Evolutionary conservation across 2,888 invertebrate species (phyloP).

Genomic region (Drosophila neonasuta): DNA sequence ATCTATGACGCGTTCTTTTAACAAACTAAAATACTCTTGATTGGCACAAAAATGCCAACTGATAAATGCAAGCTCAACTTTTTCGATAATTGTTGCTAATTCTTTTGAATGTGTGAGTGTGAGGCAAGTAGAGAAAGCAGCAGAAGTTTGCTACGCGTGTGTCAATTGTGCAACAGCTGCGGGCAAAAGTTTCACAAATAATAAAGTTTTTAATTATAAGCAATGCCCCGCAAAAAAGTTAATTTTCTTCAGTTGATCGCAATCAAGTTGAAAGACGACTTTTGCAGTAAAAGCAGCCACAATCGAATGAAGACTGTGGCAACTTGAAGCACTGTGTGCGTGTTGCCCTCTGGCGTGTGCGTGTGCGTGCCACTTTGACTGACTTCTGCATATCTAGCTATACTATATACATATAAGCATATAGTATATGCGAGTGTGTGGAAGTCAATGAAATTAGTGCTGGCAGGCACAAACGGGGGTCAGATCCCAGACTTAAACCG

Average conservation of each 20-base stretch:
- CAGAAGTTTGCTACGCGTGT: conserved; percentile 42
- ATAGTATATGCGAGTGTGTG: conserved; percentile 29
- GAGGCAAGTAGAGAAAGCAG: conserved; percentile 17
- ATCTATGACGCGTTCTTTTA: not conserved
- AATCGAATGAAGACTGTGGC: conserved; percentile 30
- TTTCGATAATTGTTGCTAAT: conserved; percentile 70
- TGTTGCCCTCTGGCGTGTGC: conserved; percentile 40
- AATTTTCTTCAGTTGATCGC: conserved; percentile 46
- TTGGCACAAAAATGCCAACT: conserved; percentile 39
- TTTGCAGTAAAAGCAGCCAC: conserved; percentile 26
- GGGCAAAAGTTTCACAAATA: conserved; percentile 73
- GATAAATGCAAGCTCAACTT: conserved; percentile 61
- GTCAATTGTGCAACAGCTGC: conserved; percentile 74
- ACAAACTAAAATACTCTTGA: conserved; percentile 5
- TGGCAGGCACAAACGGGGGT: conserved; percentile 40
- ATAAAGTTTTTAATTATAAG: conserved; percentile 78
- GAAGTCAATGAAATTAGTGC: conserved; percentile 72
- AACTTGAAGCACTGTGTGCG: conserved; percentile 39
- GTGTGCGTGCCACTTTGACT: conserved; percentile 48
- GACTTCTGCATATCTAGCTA: not conserved
- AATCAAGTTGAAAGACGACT: conserved; percentile 50
- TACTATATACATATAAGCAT: not conserved
- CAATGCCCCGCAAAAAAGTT: conserved; percentile 56
- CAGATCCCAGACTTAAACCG: conserved; percentile 20
- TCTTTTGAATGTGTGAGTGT: conserved; percentile 31